Evolutionary conservation across 2,888 invertebrate genomes (phyloP).

Genomic region (Acleris emargana): DNA sequence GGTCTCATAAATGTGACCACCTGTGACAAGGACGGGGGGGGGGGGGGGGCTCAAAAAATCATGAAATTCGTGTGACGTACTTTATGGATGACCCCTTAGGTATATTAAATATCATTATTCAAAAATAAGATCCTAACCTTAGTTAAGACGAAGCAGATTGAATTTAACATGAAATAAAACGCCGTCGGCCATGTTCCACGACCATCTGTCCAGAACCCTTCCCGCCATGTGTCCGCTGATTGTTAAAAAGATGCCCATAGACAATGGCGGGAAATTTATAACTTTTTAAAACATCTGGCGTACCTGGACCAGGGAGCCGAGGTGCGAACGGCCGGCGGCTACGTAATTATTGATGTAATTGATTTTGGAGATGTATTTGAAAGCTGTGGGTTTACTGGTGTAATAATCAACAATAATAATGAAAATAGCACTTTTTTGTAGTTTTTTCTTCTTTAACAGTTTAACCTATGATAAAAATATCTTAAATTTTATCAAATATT

Average conservation of each 20-base stretch:
- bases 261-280: constrained; percentile 73
- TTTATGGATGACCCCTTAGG: no score
- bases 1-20: no score
- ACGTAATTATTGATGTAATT: constrained; percentile 21
- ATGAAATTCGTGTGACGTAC: no score
- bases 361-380: constrained; percentile 13
- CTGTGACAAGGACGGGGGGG: no score
- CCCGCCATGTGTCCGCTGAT: constrained; percentile 70
- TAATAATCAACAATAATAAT: no score
- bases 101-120: no score
- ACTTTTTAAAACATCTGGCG: constrained; percentile 65
- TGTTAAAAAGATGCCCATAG: constrained; percentile 65
- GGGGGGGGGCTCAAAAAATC: no score
- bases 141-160: neutral
- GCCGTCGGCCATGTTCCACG: constrained; percentile 28
- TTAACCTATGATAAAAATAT: no score
- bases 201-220: constrained; percentile 55
- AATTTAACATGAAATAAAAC: constrained; percentile 1
- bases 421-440: no score
- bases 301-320: constrained; percentile 53
- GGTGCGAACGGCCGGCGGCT: constrained; percentile 44
- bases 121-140: neutral
- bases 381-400: neutral
- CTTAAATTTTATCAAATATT: no score
- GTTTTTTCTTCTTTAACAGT: no score